Percentiles rank a stretch among this genome's conserved stretches.
These are phyloP conservation scores for Ciconia nigra DNA, from an alignment of 2,797 vertebrate genomes.

Conservation along the genomic window DNA sequence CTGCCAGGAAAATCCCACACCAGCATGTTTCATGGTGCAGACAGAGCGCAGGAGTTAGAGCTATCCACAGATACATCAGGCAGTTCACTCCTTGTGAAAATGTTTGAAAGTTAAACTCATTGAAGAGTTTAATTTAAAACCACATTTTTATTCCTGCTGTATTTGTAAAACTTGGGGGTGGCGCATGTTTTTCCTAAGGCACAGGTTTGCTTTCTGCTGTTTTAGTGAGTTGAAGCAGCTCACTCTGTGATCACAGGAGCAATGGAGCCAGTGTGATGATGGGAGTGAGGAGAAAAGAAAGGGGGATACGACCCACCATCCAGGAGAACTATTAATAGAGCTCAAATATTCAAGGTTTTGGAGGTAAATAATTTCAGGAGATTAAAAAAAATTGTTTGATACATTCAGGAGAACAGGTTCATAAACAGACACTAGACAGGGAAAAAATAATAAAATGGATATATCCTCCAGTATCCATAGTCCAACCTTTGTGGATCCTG, in stretches of 20 bases:
- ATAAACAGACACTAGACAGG: not conserved
- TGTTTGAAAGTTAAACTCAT: not conserved
- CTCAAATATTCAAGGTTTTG: not conserved
- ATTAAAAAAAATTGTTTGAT: not conserved
- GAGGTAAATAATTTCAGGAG: not conserved
- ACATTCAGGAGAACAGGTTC: not conserved
- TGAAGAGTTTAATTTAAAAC: not conserved
- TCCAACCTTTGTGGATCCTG: not conserved
- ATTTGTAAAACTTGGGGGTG: not conserved
- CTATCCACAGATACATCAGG: not conserved
- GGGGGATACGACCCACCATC: not conserved
- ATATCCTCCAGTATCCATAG: not conserved
- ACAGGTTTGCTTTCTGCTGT: not conserved
- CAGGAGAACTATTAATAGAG: not conserved
- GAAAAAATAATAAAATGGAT: not conserved
- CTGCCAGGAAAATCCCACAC: not conserved
- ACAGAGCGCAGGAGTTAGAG: not conserved
- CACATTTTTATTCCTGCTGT: not conserved
- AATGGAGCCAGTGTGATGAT: not conserved
- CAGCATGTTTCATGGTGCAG: not conserved
- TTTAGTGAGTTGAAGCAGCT: not conserved
- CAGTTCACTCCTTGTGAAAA: not conserved
- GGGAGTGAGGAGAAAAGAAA: not conserved
- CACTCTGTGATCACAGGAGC: not conserved
- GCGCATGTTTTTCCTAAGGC: not conserved